Conservation (phyloP, 1,140 invertebrate species). For the Oreohelix idahoensis region DNA sequence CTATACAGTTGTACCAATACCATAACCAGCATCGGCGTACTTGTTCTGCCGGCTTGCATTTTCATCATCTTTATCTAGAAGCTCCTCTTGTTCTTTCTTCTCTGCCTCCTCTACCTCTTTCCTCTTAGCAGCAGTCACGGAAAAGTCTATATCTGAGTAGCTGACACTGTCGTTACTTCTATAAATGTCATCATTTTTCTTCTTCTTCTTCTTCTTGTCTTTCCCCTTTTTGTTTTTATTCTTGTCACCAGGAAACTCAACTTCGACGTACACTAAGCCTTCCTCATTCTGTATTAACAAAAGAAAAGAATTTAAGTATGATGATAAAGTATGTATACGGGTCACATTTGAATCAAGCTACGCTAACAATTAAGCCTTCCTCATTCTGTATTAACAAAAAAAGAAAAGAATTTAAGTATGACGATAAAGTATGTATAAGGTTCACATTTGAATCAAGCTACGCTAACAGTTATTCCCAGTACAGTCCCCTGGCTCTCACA, state of each 20-base stretch:
- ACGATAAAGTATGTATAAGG: neutral
- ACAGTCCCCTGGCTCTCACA: too few species aligned
- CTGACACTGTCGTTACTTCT: neutral
- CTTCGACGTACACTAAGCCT: neutral
- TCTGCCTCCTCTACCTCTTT: neutral
- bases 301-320: neutral
- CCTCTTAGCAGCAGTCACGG: neutral
- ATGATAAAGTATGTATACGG: neutral
- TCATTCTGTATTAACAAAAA: neutral
- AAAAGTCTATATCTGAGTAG: neutral
- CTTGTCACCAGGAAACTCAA: neutral
- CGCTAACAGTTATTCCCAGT: too few species aligned
- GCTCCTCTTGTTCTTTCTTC: neutral
- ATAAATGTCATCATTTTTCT: neutral
- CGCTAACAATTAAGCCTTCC: neutral
- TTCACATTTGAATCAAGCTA: too few species aligned
- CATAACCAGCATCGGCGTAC: neutral
- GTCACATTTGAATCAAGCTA: too few species aligned
- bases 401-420: neutral
- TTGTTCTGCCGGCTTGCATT: neutral
- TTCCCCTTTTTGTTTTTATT: neutral
- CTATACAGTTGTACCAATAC: conserved; percentile 7
- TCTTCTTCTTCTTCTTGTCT: neutral
- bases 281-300: neutral
- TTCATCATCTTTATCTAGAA: neutral